These are phyloP conservation scores for Aeoliscus strigatus DNA, from an alignment of 2,797 vertebrate genomes.

Conservation along the genomic window DNA sequence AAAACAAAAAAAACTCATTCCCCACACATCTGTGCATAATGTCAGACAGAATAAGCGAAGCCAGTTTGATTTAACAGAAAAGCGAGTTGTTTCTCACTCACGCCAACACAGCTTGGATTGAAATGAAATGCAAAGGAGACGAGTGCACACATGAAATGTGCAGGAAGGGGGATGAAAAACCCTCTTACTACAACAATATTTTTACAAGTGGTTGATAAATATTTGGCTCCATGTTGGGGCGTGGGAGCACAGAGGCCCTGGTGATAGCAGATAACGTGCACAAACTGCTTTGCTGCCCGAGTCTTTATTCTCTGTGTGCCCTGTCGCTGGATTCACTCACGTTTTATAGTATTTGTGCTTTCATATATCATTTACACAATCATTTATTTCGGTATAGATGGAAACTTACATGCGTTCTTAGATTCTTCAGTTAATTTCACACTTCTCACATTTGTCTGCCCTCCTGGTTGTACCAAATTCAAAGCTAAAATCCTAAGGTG, in stretches of 20 bases:
- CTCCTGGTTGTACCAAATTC: too few species aligned
- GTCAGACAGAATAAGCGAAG: slow-evolving; percentile 22
- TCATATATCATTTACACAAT: too few species aligned
- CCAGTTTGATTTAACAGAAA: slow-evolving; percentile 28
- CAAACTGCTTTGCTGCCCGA: slow-evolving; percentile 38
- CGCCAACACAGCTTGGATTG: slow-evolving; percentile 26
- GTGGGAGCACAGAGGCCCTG: slow-evolving; percentile 53
- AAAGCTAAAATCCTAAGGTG: too few species aligned
- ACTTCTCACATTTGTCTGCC: too few species aligned
- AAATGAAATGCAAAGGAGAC: slow-evolving; percentile 31
- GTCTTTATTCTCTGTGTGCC: slow-evolving; percentile 31
- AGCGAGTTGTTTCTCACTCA: slow-evolving; percentile 45
- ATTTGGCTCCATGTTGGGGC: slow-evolving; percentile 55
- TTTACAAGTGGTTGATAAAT: slow-evolving; percentile 68
- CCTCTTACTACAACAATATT: slow-evolving; percentile 64
- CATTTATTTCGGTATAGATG: too few species aligned
- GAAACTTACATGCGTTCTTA: too few species aligned
- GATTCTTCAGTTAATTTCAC: too few species aligned
- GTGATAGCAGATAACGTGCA: slow-evolving; percentile 53
- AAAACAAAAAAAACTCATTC: too few species aligned
- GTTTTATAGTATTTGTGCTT: too few species aligned
- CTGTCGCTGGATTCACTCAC: slow-evolving; percentile 45
- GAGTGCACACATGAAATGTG: slow-evolving; percentile 26
- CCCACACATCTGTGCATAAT: slow-evolving; percentile 18
- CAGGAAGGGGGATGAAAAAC: slow-evolving; percentile 22